Conservation (phyloP, 2,797 vertebrate genomes). For the Sternarchorhynchus goeldii region DNA sequence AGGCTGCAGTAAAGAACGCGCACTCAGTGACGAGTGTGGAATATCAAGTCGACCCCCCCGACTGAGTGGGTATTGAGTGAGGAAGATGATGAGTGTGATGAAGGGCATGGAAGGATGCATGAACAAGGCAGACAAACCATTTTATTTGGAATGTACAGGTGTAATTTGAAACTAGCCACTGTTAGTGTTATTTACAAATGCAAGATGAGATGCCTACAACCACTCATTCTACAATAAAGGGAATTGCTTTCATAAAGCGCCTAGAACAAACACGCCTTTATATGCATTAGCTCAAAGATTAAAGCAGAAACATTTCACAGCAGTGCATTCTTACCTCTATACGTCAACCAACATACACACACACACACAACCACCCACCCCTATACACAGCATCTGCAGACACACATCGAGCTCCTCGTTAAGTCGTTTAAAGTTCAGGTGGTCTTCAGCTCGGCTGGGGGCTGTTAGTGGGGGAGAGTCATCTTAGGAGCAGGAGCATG, state of each 20-base stretch:
- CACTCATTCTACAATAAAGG: neutral
- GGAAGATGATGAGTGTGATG: slow-evolving; percentile 18
- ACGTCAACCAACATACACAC: neutral
- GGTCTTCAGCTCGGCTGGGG: neutral
- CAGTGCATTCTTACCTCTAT: neutral
- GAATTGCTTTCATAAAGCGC: neutral
- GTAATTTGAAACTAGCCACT: slow-evolving; percentile 34
- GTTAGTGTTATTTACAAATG: slow-evolving; percentile 31
- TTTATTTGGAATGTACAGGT: slow-evolving; percentile 50
- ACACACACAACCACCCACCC: neutral
- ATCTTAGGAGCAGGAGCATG: neutral
- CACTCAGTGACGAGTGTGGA: neutral
- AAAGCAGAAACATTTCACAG: neutral
- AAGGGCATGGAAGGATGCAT: slow-evolving; percentile 23
- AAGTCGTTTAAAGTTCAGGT: slow-evolving; percentile 9
- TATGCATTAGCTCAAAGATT: neutral
- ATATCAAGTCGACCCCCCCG: neutral
- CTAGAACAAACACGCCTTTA: neutral
- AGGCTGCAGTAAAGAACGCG: slow-evolving; percentile 65
- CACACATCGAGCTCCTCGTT: neutral
- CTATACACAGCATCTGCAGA: neutral
- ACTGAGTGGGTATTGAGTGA: slow-evolving; percentile 23
- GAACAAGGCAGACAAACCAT: slow-evolving; percentile 13
- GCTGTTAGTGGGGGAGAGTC: neutral
- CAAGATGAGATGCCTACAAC: slow-evolving; percentile 29